Percentiles rank a stretch among this genome's conserved stretches.
Evolutionary conservation across 2,888 invertebrate genomes (phyloP).

Genomic region (Caenorhabditis virilis): DNA sequence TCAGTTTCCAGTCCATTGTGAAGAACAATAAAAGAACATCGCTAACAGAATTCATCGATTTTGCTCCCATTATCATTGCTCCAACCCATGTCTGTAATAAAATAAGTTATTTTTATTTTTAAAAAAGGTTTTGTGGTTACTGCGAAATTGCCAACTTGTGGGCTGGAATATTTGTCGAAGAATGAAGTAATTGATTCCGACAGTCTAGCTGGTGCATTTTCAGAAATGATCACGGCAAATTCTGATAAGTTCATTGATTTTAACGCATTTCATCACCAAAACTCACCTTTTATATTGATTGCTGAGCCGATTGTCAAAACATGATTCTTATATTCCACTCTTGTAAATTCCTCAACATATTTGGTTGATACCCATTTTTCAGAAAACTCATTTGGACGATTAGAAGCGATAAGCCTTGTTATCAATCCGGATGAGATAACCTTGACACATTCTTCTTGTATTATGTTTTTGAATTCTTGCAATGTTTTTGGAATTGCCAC

Average conservation of each 20-base stretch:
- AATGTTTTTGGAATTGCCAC: conserved; percentile 21
- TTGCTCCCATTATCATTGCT: conserved; percentile 70
- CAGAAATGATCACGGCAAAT: too few species aligned
- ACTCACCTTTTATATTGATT: conserved; percentile 2
- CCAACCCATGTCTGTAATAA: conserved; percentile 46
- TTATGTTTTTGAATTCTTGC: conserved; percentile 9
- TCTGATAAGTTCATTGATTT: too few species aligned
- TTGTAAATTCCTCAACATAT: conserved; percentile 52
- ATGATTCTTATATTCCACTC: conserved; percentile 73
- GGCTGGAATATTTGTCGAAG: conserved; percentile 71
- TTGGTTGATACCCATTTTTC: conserved; percentile 26
- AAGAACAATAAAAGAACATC: conserved; percentile 70
- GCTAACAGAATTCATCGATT: conserved; percentile 21
- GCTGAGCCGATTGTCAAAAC: conserved; percentile 6
- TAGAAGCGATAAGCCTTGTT: conserved; percentile 20
- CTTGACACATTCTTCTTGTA: conserved; percentile 3
- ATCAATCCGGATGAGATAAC: conserved; percentile 45
- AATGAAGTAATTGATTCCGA: conserved; percentile 5
- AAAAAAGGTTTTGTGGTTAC: too few species aligned
- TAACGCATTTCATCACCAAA: not conserved
- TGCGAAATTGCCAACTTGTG: conserved; percentile 43
- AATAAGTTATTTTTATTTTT: not conserved
- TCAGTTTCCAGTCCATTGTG: conserved; percentile 11
- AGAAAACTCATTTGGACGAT: too few species aligned
- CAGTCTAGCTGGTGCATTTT: too few species aligned